Percentiles rank a stretch among this genome's conserved stretches.
These are phyloP conservation scores for Caerostris darwini DNA, from an alignment of 1,140 invertebrate genomes.

Conservation along the genomic window DNA sequence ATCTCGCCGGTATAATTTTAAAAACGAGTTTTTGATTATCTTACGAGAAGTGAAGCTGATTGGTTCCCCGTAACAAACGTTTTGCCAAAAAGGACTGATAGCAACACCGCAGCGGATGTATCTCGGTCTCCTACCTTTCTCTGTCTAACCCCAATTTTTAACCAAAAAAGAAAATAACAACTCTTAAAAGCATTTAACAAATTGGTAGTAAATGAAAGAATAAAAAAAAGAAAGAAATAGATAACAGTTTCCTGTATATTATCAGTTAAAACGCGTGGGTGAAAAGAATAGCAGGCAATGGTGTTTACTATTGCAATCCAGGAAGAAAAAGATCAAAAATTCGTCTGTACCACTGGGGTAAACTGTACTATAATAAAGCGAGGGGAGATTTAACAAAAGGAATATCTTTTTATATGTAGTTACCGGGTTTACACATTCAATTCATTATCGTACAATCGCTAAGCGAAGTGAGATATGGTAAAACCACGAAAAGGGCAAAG, in stretches of 20 bases:
- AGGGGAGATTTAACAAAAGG: not conserved
- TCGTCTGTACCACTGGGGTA: not conserved
- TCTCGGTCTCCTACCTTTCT: not conserved
- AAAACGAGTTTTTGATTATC: slow-evolving; percentile 5
- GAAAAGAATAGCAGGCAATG: not conserved
- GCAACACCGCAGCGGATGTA: slow-evolving; percentile 23
- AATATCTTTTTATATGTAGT: slow-evolving; percentile 39
- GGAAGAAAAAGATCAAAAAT: slow-evolving; percentile 33
- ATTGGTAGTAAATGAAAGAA: slow-evolving; percentile 7
- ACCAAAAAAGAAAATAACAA: slow-evolving; percentile 29
- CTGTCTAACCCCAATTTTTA: not conserved
- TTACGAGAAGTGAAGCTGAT: not conserved
- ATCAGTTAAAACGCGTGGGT: slow-evolving; percentile 45
- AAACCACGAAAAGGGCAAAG: slow-evolving; percentile 32
- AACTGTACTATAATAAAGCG: not conserved
- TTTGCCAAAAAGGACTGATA: not conserved
- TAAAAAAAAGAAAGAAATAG: not conserved
- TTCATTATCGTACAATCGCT: slow-evolving; percentile 56
- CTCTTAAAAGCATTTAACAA: slow-evolving; percentile 57
- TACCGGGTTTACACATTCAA: slow-evolving; percentile 52
- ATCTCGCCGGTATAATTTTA: not conserved
- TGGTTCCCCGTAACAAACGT: slow-evolving; percentile 7
- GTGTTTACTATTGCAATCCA: not conserved
- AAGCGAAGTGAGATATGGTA: slow-evolving; percentile 20
- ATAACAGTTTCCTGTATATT: not conserved